phyloP scores from a whole-genome alignment of 30 jellyfish, hydroid and myxozoan genomes.

The Aurelia aurita complex sp. Pacific region DNA sequence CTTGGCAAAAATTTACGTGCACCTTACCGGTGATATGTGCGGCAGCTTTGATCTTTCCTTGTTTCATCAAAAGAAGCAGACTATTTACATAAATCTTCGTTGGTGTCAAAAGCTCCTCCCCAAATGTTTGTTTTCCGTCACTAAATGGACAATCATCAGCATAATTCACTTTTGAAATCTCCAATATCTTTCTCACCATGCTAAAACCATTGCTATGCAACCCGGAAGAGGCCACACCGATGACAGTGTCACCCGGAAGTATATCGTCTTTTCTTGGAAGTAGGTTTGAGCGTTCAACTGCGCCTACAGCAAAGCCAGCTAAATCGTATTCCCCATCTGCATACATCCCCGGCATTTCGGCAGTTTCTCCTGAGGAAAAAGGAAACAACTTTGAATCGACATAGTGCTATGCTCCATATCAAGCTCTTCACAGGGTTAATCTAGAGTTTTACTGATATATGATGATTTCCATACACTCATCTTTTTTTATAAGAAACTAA shows the following conservation, averaged over 20 bases:
- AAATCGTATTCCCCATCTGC: conserved; percentile 77
- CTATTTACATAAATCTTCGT: conserved; percentile 81
- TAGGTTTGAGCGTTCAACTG: conserved; percentile 64
- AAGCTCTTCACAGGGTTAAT: no score
- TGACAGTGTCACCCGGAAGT: conserved; percentile 80
- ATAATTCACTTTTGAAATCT: conserved; percentile 36
- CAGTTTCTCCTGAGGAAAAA: conserved; percentile 82
- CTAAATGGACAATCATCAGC: conserved; percentile 81
- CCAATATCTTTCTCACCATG: conserved; percentile 81
- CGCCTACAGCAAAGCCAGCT: conserved; percentile 99
- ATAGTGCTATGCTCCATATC: no score
- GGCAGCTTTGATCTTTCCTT: conserved; percentile 78
- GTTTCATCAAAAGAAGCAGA: conserved; percentile 75
- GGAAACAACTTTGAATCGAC: not conserved
- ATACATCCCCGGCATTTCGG: conserved; percentile 99
- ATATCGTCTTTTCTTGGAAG: conserved; percentile 65
- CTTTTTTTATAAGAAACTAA: no score
- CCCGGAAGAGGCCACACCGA: conserved; percentile 97
- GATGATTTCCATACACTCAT: no score
- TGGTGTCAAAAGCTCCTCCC: conserved; percentile 85
- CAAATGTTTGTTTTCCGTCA: conserved; percentile 49
- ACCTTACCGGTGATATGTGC: conserved; percentile 93
- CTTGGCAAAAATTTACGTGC: no score
- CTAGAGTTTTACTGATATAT: no score
- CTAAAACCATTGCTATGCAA: conserved; percentile 97